Evolutionary conservation across 2,113 vertebrate species (phyloP), one percentile per base, ranked within the genome.

Genomic region (Colius striatus): DNA sequence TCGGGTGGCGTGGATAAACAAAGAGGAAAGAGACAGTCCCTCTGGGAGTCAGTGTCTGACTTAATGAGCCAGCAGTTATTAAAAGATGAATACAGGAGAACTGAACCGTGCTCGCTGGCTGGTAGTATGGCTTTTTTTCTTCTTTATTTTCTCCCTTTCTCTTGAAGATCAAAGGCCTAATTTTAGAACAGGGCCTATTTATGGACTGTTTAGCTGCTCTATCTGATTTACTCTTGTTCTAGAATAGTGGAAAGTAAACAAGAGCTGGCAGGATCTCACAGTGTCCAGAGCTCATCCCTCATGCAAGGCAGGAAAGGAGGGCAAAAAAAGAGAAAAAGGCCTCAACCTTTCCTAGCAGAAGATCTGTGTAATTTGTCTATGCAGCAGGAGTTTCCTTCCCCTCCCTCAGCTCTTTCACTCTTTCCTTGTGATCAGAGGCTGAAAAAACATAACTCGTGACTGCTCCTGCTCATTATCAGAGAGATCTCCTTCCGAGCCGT

Each of bases 171-270:
- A 96, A 95, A 94, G 62, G 70, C 80, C 94, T 96, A 96, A 96
- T 94, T 97, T 97, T 96, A 96, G 94, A 90, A 84, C 92, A 58
- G 89, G 54, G 45, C 79, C 83, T 93, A 94, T 97, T 96, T 97
- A 84, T 86, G 88, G 88, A 74, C 65, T 80, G 65, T 60, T 93
- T 57, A 86, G 79, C 72, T n/a, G 36, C 61, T 85, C 47, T 84
- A 60, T 93, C 88, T 93, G 83, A 48, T 81, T 74, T 90, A 72
- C 29, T 82, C 48, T 75, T 90, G 54, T 90, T 95, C 74, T 86
- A 78, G 84, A 89, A 81, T 27, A 92, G 72, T 87, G 80, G 57
- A 81, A 95, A 96, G 93, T 72, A 79, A 93, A 85, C 57, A 63
- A 63, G 83, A 87, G 48, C 68, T 92, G 89, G 38, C 17, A 1